These are phyloP conservation scores for Fistularia tabacaria DNA, from an alignment of 2,797 vertebrate species.

Conservation along the genomic window DNA sequence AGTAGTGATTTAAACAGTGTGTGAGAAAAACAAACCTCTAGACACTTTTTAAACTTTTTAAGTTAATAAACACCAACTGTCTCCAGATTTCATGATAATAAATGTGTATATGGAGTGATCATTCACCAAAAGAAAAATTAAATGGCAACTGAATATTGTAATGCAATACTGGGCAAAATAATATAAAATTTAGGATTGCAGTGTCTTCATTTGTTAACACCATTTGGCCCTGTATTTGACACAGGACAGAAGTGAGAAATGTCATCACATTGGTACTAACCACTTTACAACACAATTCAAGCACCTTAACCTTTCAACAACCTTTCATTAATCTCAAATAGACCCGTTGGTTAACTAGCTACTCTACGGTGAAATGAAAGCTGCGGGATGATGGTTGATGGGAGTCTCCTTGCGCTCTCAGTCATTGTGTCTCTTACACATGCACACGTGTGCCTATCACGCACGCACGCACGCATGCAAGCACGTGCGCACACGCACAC, in stretches of 20 bases:
- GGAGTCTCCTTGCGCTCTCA: slow-evolving; percentile 6
- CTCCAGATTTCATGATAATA: no score
- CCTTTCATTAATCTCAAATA: slow-evolving; percentile 56
- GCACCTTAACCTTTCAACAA: slow-evolving; percentile 61
- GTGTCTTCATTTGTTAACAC: slow-evolving; percentile 20
- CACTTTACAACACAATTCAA: slow-evolving; percentile 62
- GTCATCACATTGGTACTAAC: slow-evolving; percentile 53
- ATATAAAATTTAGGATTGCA: slow-evolving; percentile 1
- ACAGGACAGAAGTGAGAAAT: slow-evolving; percentile 40
- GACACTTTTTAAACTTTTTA: no score
- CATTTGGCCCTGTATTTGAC: slow-evolving; percentile 36
- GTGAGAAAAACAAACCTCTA: no score
- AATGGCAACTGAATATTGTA: no score
- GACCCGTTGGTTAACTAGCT: slow-evolving; percentile 51
- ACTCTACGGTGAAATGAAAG: slow-evolving; percentile 37
- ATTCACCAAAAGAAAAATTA: no score
- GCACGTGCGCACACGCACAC: no score
- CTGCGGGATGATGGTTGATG: slow-evolving; percentile 1
- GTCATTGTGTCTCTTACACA: no score
- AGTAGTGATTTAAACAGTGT: no score
- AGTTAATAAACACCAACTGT: no score
- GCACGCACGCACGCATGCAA: no score
- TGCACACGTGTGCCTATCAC: no score
- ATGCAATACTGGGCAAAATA: neutral
- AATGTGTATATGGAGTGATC: no score